Evolutionary conservation across 2,888 invertebrate genomes (phyloP).

Genomic region (Conus canariensis): DNA sequence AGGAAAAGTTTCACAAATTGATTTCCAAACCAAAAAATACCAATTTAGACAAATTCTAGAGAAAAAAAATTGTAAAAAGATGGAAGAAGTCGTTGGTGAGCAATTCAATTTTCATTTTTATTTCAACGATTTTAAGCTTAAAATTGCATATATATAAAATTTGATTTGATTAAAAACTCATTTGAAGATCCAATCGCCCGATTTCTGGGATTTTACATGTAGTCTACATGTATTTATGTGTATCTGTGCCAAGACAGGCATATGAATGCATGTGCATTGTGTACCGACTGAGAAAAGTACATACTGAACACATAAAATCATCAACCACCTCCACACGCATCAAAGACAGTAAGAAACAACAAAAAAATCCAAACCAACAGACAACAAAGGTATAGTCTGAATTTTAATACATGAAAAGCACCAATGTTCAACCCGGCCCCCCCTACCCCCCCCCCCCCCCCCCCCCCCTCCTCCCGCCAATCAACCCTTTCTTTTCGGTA

Average conservation of each 20-base stretch:
- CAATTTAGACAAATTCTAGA: not conserved
- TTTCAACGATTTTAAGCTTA: not conserved
- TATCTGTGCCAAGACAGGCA: no score
- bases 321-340: no score
- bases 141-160: not conserved
- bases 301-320: no score
- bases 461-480: no score
- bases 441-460: no score
- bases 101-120: not conserved
- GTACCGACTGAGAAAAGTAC: not conserved
- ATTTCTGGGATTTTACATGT: no score
- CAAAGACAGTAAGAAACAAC: not conserved
- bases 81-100: not conserved
- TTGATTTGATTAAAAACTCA: not conserved
- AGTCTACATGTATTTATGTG: not conserved
- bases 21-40: no score
- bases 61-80: not conserved
- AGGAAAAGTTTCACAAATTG: no score
- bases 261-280: not conserved
- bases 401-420: conserved; percentile 3
- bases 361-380: not conserved
- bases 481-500: no score
- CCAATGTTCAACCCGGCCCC: not conserved
- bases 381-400: not conserved
- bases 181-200: no score